phyloP scores from a whole-genome alignment of 2,113 vertebrate species.

The Panurus biarmicus region DNA sequence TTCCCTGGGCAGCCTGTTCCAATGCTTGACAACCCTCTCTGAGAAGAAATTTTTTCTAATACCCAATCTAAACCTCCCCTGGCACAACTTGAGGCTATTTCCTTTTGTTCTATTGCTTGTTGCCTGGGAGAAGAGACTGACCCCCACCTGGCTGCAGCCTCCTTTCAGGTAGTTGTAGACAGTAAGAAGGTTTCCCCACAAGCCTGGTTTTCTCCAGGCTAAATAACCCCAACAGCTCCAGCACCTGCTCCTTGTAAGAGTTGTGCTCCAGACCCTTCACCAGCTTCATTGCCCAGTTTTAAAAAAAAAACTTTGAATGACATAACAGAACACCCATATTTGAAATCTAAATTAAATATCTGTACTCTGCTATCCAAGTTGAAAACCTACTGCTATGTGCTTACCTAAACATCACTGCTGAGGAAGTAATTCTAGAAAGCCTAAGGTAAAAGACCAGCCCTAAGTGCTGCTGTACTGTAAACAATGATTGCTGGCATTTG shows the following conservation, averaged over 20 bases:
- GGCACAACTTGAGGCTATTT: neutral
- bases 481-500: neutral
- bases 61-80: neutral
- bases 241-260: neutral
- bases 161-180: neutral
- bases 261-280: neutral
- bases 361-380: neutral
- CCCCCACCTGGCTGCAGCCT: neutral
- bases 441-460: neutral
- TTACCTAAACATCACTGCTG: neutral
- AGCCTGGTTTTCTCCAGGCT: neutral
- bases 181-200: accelerated
- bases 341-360: neutral
- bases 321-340: neutral
- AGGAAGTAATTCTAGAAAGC: neutral
- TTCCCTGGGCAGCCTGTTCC: neutral
- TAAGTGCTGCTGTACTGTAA: neutral
- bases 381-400: neutral
- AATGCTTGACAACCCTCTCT: neutral
- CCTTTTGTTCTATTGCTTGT: neutral
- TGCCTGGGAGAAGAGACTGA: neutral
- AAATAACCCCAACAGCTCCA: neutral
- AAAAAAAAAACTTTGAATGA: neutral
- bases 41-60: neutral
- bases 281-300: neutral